Evolutionary conservation across 2,888 invertebrate species (phyloP), one percentile per base, ranked within the genome.

Genomic region (Chymomyza amoena): DNA sequence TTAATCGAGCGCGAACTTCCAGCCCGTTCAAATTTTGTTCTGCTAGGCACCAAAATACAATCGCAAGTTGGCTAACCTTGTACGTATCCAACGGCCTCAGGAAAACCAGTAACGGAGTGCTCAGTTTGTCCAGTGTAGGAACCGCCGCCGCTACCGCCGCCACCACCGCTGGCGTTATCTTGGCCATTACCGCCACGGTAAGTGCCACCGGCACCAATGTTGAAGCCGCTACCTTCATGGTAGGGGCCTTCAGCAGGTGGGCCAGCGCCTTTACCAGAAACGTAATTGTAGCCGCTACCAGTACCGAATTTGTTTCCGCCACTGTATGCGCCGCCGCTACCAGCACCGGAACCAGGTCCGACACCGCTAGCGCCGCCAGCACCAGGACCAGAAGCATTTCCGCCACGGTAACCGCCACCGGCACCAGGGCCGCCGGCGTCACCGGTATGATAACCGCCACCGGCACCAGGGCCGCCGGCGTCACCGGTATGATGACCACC

Each of bases 11-110:
- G 54, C 54, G 64, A 20, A 28, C 28, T 28, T 7, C 59, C 69
- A 76, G 78, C 77, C 81, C 78, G 77, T 76, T 87, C 89, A 80
- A 84, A 80, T 78, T 83, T 83, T 73, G 66, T 69, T 79, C 78
- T 73, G 68, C 66, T 61, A 64, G 61, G 60, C 70, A 70, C 51
- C 61, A 62, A 28, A 57, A 57, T 52, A 61, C 67, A 66, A 70
- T 72, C 79, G 69, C 72, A 75, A 69, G 68, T 76, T 79, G 77
- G 80, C 90, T 91, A 91, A 90, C 90, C 90, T 91, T 87, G 69
- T 76, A 79, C 80, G 83, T 89, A 87, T 80, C 81, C 87, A 80
- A 73, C 64, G 81, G 76, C 88, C 88, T 87, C 89, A 90, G 90
- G 89, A 90, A 89, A 90, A 90, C 91, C 90, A 85, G 89, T 79